Conservation (phyloP, 2,113 vertebrate species). For the Emberiza fucata region DNA sequence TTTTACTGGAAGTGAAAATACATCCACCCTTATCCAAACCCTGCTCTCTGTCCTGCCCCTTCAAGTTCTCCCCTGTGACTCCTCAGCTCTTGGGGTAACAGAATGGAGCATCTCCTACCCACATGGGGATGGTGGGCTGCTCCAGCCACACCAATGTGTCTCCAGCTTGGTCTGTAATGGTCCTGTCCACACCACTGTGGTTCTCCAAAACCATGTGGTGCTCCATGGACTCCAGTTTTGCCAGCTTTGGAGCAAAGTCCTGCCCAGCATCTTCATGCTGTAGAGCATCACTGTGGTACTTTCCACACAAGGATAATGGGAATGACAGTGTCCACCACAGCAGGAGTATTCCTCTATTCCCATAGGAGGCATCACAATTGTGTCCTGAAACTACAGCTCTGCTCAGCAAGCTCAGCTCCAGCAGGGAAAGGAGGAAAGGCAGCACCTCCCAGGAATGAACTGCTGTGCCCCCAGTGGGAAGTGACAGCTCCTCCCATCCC, state of each 20-base stretch:
- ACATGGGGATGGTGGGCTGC: accelerated
- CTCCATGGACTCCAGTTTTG: neutral
- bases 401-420: neutral
- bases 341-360: neutral
- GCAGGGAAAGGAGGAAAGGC: neutral
- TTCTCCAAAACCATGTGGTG: neutral
- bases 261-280: neutral
- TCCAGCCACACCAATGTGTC: neutral
- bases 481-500: neutral
- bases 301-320: neutral
- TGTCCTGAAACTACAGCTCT: neutral
- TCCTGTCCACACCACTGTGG: neutral
- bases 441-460: neutral
- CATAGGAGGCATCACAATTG: neutral
- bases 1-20: neutral
- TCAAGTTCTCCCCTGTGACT: neutral
- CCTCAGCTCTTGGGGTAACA: neutral
- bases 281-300: neutral
- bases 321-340: neutral
- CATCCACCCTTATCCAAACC: neutral
- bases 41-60: neutral
- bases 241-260: neutral
- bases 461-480: neutral
- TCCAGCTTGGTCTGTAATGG: neutral
- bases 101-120: neutral